These are phyloP conservation scores for Dendronephthya gigantea DNA, from an alignment of 64 coral and sea anemone species.

Conservation along the genomic window DNA sequence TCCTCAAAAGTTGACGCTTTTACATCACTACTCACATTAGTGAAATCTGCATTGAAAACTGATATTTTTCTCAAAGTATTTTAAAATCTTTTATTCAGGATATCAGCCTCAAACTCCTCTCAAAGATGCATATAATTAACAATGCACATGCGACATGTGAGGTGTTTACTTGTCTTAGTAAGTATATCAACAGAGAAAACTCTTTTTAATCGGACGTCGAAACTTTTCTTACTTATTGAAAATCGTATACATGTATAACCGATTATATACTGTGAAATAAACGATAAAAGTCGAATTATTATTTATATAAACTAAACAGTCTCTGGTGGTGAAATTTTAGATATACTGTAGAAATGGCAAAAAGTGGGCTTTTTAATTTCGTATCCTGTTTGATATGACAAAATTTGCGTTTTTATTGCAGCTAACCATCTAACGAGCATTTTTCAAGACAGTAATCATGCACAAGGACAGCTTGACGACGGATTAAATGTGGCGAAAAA, in stretches of 20 bases:
- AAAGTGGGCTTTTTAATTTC: too few species aligned
- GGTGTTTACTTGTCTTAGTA: slow-evolving; percentile 6
- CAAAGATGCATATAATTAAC: background rate
- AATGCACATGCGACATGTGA: background rate
- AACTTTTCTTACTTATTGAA: background rate
- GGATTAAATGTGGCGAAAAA: background rate
- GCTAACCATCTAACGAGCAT: background rate
- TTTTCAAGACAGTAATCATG: background rate
- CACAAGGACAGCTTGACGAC: background rate
- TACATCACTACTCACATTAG: too few species aligned
- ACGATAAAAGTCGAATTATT: too few species aligned
- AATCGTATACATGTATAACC: too few species aligned
- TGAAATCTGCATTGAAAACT: too few species aligned
- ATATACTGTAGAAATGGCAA: too few species aligned
- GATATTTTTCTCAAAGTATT: background rate
- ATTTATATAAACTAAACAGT: too few species aligned
- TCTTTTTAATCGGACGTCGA: background rate
- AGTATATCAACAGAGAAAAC: background rate
- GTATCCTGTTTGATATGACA: too few species aligned
- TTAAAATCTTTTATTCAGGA: background rate
- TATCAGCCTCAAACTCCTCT: background rate
- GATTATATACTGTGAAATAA: too few species aligned
- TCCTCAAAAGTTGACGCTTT: too few species aligned
- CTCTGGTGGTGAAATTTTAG: too few species aligned
- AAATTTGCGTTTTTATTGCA: background rate